Base-by-base conservation (phyloP, 2,113 vertebrate genomes). In the Gadus chalcogrammus region DNA sequence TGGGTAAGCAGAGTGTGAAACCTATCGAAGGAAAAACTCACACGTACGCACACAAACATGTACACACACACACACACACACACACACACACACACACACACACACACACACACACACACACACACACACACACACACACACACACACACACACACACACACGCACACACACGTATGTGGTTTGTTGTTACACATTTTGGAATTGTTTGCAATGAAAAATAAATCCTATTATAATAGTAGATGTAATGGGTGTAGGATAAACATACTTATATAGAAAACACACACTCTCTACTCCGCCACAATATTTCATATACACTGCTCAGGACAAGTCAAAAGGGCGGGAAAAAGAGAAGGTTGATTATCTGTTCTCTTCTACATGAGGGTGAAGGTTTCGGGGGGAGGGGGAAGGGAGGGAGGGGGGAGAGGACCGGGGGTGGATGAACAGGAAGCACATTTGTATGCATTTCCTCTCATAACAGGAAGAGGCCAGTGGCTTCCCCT, bases 401-500 rank as follows among this genome's bases (percentile, higher is more conserved):
- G 4, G 64, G 61, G 64, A 52, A 62, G 7, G 72, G 28, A 53
- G 63, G 61, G 73, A 66, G 64, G 78, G 63, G 72, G 72, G 81
- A 73, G 79, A 64, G 67, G 71, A 69, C 76, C 75, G 76, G 84
- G 78, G 85, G 85, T 64, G 92, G 92, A 91, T 86, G 90, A 91
- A 94, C 97, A 98, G 97, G 96, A 98, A 98, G 95, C 96, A 98
- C 96, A 98, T 98, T 97, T 98, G 93, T 97, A 95, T 98, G 93
- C 92, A 95, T 96, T 96, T 99, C 97, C 97, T 98, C 94, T 98
- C 95, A 99, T 97, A 98, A 99, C 97, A 99, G 97, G 97, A 99
- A 98, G 94, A 95, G 93, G 94, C 92, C 93, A 94, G 96, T 95
- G 97, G 96, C 96, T 98, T 99, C 96, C 97, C 95, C 94, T 93